Conservation (phyloP, 1,140 invertebrate genomes). For the Aphaenogaster floridana region DNA sequence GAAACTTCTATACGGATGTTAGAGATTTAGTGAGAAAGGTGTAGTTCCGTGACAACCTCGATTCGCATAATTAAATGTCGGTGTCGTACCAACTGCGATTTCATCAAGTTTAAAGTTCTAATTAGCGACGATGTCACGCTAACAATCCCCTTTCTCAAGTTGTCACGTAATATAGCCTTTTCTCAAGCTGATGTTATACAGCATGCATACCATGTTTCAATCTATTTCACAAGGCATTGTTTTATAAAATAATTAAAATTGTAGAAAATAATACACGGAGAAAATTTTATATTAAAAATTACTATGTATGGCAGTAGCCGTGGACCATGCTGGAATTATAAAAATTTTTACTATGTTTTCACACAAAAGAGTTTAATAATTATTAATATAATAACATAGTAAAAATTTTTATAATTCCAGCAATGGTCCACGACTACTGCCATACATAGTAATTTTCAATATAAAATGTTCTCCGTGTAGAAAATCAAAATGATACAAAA, state of each 20-base stretch:
- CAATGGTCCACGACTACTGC: too few relatives aligned
- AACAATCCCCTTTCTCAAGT: constrained; percentile 55
- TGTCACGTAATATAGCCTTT: constrained; percentile 16
- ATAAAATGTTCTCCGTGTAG: too few relatives aligned
- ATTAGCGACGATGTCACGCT: constrained; percentile 53
- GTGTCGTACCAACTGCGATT: constrained; percentile 25
- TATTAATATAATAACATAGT: too few relatives aligned
- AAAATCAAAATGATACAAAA: background rate
- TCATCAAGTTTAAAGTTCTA: constrained; percentile 51
- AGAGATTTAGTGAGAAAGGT: constrained; percentile 32
- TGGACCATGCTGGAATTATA: too few relatives aligned
- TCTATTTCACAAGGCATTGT: constrained; percentile 2
- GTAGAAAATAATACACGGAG: background rate
- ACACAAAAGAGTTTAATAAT: too few relatives aligned
- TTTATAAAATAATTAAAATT: constrained; percentile 11
- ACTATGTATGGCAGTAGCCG: too few relatives aligned
- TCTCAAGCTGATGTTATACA: constrained; percentile 25
- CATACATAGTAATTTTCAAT: too few relatives aligned
- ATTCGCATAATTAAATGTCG: constrained; percentile 57
- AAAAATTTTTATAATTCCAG: too few relatives aligned
- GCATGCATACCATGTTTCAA: background rate
- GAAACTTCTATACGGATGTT: constrained; percentile 27
- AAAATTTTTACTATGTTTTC: too few relatives aligned
- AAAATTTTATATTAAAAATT: too few relatives aligned
- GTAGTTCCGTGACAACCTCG: constrained; percentile 30